Percentiles rank a stretch among this genome's conserved stretches.
Conservation (phyloP, 2,888 invertebrate genomes). For the Rhogogaster chlorosoma region DNA sequence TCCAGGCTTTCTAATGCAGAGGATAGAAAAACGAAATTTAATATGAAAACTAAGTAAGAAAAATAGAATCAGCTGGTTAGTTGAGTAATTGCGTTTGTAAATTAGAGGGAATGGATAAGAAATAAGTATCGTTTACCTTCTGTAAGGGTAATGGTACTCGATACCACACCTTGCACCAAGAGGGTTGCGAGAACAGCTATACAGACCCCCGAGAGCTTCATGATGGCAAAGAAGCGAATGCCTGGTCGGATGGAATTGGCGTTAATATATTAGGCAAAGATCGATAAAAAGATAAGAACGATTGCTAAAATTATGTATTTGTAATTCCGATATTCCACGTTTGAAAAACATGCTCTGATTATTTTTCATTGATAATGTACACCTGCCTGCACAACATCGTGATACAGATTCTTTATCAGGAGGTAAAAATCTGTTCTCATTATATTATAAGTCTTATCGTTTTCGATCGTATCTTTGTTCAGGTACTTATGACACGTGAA, state of each 20-base stretch:
- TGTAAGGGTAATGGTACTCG: constrained; percentile 23
- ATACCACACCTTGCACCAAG: constrained; percentile 37
- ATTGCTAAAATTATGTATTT: neutral
- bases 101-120: neutral
- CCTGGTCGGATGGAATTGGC: neutral
- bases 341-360: neutral
- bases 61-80: neutral
- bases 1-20: constrained; percentile 6
- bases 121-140: constrained; percentile 12
- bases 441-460: neutral
- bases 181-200: constrained; percentile 33
- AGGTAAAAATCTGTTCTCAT: neutral
- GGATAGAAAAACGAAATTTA: neutral
- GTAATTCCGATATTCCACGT: neutral
- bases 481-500: neutral
- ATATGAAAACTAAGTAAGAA: neutral
- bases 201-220: constrained; percentile 27
- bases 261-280: neutral
- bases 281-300: neutral
- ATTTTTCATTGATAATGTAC: constrained; percentile 7
- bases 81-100: neutral
- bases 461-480: neutral
- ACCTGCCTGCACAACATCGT: neutral
- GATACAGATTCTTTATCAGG: neutral
- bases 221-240: neutral